These are phyloP conservation scores for Glossophaga mutica DNA, from an alignment of 2,797 vertebrate species.

Conservation along the genomic window DNA sequence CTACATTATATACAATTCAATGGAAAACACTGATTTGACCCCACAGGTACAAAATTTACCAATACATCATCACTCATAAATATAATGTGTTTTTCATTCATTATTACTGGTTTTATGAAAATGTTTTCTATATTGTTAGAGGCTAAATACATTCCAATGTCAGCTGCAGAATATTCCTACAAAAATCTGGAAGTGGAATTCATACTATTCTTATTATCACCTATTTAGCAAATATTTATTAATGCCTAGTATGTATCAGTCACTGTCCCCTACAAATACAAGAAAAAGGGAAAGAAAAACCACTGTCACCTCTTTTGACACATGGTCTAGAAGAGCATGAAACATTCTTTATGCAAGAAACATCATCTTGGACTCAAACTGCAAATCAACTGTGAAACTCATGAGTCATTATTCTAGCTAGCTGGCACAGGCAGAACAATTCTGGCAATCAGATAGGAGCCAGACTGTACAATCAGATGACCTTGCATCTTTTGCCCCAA, in stretches of 20 bases:
- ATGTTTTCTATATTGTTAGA: background rate
- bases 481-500: background rate
- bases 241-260: background rate
- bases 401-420: background rate
- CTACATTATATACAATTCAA: background rate
- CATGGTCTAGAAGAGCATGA: background rate
- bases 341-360: background rate
- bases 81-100: background rate
- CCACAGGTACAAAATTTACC: background rate
- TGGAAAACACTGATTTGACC: background rate
- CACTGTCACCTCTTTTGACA: background rate
- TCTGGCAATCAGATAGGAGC: background rate
- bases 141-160: background rate
- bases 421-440: background rate
- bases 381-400: background rate
- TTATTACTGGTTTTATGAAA: background rate
- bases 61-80: background rate
- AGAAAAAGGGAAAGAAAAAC: background rate
- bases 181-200: background rate
- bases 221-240: conserved; percentile 14
- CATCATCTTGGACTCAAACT: background rate
- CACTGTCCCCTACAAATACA: background rate
- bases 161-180: background rate
- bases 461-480: background rate
- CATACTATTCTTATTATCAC: background rate